phyloP scores from a whole-genome alignment of 2,797 vertebrate genomes.

The Ispidina lecontei region DNA sequence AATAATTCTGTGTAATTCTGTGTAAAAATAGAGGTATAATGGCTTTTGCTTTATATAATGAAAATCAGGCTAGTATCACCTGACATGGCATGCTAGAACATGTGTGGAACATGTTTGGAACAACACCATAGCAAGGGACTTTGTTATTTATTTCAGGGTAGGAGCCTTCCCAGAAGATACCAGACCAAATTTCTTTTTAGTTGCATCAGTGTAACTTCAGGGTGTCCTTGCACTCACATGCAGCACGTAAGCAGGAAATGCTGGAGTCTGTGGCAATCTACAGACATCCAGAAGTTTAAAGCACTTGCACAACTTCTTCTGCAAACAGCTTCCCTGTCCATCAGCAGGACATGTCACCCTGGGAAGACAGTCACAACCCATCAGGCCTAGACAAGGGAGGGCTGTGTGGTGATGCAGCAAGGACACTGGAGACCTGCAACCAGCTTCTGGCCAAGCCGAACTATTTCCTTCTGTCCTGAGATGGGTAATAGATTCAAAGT shows the following conservation, averaged over 20 bases:
- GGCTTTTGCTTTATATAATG: too few species aligned
- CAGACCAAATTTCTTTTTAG: background rate
- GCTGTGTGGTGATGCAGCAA: background rate
- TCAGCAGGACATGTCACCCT: background rate
- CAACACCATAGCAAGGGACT: background rate
- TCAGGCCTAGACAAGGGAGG: background rate
- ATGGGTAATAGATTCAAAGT: fast-evolving
- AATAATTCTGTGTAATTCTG: too few species aligned
- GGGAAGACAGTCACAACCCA: background rate
- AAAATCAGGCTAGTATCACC: too few species aligned
- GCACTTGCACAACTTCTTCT: background rate
- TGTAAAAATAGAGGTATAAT: too few species aligned
- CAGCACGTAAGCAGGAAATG: background rate
- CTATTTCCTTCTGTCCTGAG: background rate
- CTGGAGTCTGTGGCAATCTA: background rate
- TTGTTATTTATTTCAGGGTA: background rate
- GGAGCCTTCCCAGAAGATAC: background rate
- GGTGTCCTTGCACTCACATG: background rate
- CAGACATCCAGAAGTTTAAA: background rate
- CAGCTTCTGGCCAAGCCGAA: fast-evolving
- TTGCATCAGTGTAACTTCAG: background rate
- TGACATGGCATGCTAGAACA: background rate
- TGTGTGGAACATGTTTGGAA: background rate
- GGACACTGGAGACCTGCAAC: background rate
- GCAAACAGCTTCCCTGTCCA: background rate